Conservation (phyloP, 2,888 invertebrate species). For the Caenorhabditis sp. region DNA sequence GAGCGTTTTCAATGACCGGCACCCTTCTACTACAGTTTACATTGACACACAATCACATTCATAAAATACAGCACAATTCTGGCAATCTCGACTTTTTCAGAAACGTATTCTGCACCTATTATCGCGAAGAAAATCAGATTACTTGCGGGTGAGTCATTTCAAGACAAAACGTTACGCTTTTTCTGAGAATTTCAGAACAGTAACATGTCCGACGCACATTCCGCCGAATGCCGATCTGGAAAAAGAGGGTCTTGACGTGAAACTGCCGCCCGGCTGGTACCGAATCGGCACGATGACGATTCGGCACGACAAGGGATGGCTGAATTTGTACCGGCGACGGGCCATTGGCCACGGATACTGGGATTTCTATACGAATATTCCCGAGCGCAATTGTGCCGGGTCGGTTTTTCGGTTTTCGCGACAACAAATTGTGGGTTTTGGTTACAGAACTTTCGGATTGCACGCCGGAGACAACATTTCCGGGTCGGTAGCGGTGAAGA, state of each 20-base stretch:
- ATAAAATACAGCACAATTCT: no score
- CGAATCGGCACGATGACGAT: conserved; percentile 77
- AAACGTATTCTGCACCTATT: conserved; percentile 78
- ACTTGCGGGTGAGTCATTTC: conserved; percentile 75
- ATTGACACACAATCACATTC: no score
- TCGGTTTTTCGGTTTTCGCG: no score
- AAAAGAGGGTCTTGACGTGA: conserved; percentile 75
- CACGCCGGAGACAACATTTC: conserved; percentile 77
- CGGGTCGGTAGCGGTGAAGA: conserved; percentile 78
- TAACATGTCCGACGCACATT: conserved; percentile 75
- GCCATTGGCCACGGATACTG: conserved; percentile 77
- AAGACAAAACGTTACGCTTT: background rate
- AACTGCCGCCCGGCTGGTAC: conserved; percentile 77
- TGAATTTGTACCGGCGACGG: conserved; percentile 75
- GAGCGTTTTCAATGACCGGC: no score
- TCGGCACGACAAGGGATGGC: conserved; percentile 76
- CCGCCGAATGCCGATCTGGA: conserved; percentile 71
- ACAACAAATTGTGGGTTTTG: no score
- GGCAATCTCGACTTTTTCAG: no score
- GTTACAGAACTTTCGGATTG: conserved; percentile 75
- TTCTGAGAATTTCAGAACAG: conserved; percentile 65
- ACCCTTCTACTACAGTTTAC: no score
- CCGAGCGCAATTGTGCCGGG: conserved; percentile 78
- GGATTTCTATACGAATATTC: conserved; percentile 79
- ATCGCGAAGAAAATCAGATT: conserved; percentile 76